Percentiles rank a stretch among this genome's conserved stretches.
Conservation (phyloP, 2,797 vertebrate species). For the Euphonia xanthogaster region DNA sequence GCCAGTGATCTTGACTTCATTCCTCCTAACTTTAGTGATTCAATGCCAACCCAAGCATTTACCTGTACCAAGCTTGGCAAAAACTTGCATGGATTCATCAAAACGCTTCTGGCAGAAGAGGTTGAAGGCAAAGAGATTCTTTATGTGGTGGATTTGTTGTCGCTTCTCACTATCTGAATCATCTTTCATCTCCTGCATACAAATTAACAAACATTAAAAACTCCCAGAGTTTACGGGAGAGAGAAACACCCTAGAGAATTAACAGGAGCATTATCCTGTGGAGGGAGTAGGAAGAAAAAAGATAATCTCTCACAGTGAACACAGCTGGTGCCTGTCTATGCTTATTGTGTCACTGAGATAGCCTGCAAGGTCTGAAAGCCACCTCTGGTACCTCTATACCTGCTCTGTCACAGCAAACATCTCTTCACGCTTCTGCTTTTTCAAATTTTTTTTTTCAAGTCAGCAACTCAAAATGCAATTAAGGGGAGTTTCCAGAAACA, state of each 20-base stretch:
- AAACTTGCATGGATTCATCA: slow-evolving; percentile 98
- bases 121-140: slow-evolving; percentile 98
- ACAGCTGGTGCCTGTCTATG: neutral
- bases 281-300: neutral
- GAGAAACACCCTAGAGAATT: neutral
- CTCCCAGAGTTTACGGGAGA: neutral
- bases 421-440: neutral
- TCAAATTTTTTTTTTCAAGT: neutral
- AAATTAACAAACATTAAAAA: slow-evolving; percentile 1
- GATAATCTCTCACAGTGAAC: neutral
- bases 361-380: neutral
- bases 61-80: slow-evolving; percentile 98
- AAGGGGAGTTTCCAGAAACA: neutral
- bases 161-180: slow-evolving; percentile 96
- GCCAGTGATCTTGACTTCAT: neutral
- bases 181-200: slow-evolving; percentile 92
- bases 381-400: neutral
- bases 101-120: slow-evolving; percentile 98
- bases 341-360: neutral
- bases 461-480: neutral
- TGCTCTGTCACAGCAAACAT: fast-evolving
- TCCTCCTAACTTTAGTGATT: neutral
- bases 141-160: slow-evolving; percentile 97
- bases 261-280: neutral
- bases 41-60: neutral